Base-by-base conservation (phyloP, 2,113 vertebrate genomes). In the Rhinoptilus africanus region DNA sequence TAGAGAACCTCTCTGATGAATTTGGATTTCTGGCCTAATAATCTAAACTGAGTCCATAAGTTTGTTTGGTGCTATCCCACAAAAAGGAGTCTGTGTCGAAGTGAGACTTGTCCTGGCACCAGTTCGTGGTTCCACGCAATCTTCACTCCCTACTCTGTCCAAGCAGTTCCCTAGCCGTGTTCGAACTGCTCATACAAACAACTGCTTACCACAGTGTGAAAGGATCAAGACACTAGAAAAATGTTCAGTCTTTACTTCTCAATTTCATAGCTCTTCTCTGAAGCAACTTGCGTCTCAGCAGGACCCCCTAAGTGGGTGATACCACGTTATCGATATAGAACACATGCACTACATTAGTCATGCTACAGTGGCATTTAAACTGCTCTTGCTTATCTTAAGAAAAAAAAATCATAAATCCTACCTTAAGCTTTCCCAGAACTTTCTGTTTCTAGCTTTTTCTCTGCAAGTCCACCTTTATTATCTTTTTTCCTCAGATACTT, bases 371-470 rank as follows among this genome's bases (percentile, higher is more conserved):
- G 24, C 76, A 74, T 89, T 96, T 91, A 74, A 88, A 84, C 76
- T 71, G 12, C 0, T 0, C 37, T 81, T 95, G 34, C 73, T 93
- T 92, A 96, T 93, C 71, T 57, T 51, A 57, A 34, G 32, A 32
- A 68, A 88, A 75, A 63, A 80, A 78, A 71, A 71, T 20, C 50
- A 51, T 45, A 85, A 93, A 87, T 87, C 88, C 63, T 81, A 67
- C 85, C 64, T 67, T 80, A 95, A 91, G 69, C 54, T 94, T 96
- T 87, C n/a, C 32, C 85, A 96, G 63, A 92, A 89, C 28, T 93
- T 96, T 77, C 56, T 87, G 47, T 80, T 89, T 91, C 68, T 89
- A 91, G 68, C 37, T 89, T 93, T 92, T 93, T 67, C 43, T 41
- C 53, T 72, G 48, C 39, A 95, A 83, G 67, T 69, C 71, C 45